phyloP scores from a whole-genome alignment of 2,888 invertebrate genomes.

The Tachystola acroxantha region DNA sequence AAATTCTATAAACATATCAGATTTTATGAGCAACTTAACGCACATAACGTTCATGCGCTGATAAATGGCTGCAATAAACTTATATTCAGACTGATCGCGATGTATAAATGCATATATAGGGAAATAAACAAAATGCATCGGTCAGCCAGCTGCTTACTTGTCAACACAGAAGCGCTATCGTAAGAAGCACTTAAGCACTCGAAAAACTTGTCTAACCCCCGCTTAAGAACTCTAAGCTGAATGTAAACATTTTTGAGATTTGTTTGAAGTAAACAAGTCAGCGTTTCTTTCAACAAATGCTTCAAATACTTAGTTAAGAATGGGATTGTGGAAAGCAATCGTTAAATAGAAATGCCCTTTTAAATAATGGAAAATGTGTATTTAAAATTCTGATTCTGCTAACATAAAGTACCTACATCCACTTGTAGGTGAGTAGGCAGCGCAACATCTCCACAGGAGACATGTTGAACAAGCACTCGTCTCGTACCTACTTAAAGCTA shows the following conservation, averaged over 20 bases:
- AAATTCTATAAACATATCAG: too few species aligned
- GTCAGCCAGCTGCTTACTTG: slow-evolving; percentile 14
- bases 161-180: slow-evolving; percentile 17
- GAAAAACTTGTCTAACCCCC: slow-evolving; percentile 25
- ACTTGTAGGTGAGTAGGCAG: not conserved
- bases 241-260: slow-evolving; percentile 28
- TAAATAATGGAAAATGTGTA: not conserved
- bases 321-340: slow-evolving; percentile 7
- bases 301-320: slow-evolving; percentile 7
- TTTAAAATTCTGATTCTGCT: not conserved
- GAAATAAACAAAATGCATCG: slow-evolving; percentile 3
- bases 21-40: not conserved
- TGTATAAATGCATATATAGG: not conserved
- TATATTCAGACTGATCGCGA: slow-evolving; percentile 14
- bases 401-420: not conserved
- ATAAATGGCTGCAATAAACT: slow-evolving; percentile 13
- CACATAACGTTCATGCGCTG: not conserved
- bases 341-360: not conserved
- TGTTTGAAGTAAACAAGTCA: slow-evolving; percentile 19
- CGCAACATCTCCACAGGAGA: slow-evolving; percentile 52
- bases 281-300: slow-evolving; percentile 20
- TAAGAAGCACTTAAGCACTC: slow-evolving; percentile 26
- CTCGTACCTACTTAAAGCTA: slow-evolving; percentile 42
- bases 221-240: slow-evolving; percentile 24
- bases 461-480: slow-evolving; percentile 68